Conservation (phyloP, 2,888 invertebrate species). For the Chouioia cunea region DNA sequence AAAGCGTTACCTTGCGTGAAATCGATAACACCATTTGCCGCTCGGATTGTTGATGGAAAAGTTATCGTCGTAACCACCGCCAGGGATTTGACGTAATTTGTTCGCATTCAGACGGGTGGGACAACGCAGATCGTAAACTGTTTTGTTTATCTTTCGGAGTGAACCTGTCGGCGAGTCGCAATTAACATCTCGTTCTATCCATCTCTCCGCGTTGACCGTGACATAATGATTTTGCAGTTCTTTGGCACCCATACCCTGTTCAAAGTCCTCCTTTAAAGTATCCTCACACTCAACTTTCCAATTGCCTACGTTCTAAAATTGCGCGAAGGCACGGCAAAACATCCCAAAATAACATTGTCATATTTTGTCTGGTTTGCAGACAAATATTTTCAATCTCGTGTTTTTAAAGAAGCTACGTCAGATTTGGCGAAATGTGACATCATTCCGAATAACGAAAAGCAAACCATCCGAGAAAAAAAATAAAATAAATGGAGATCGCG, state of each 20-base stretch:
- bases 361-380: no score
- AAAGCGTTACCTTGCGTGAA: conserved; percentile 62
- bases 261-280: neutral
- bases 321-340: no score
- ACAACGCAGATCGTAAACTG: conserved; percentile 69
- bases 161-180: conserved; percentile 64
- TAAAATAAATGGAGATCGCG: no score
- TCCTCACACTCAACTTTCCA: no score
- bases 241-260: conserved; percentile 61
- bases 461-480: no score
- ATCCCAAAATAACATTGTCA: no score
- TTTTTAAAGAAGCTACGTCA: no score
- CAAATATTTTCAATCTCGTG: no score
- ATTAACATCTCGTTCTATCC: conserved; percentile 65
- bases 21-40: conserved; percentile 54
- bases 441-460: no score
- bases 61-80: conserved; percentile 71
- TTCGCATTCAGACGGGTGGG: conserved; percentile 66
- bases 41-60: conserved; percentile 65
- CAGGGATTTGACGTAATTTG: conserved; percentile 60
- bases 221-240: conserved; percentile 65
- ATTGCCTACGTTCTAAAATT: no score
- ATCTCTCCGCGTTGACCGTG: conserved; percentile 68
- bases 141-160: conserved; percentile 56
- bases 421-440: no score